A percentile compares a stretch with the other conserved stretches of the same genome.
phyloP scores from a whole-genome alignment of 2,113 vertebrate species.

The Myocastor coypus region DNA sequence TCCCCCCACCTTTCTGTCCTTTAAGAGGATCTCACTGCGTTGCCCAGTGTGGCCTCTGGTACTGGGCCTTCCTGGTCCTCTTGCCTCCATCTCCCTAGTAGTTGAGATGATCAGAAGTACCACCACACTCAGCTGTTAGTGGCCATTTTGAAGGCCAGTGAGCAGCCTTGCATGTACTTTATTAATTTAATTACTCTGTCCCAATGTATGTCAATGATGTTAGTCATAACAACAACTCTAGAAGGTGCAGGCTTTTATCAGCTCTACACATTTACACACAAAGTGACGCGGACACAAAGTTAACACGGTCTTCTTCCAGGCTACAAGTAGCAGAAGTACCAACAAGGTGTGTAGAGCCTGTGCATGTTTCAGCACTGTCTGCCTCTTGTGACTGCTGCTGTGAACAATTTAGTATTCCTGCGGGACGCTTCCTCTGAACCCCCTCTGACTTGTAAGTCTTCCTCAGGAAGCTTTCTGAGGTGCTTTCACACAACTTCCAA shows the following conservation, averaged over 20 bases:
- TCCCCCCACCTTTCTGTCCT: neutral
- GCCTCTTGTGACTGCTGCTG: neutral
- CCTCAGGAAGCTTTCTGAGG: neutral
- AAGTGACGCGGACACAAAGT: neutral
- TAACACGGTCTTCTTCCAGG: neutral
- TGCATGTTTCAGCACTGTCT: neutral
- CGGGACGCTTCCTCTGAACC: neutral
- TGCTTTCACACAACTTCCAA: neutral
- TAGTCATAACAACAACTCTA: neutral
- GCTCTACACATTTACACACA: neutral
- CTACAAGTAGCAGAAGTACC: neutral
- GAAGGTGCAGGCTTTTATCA: neutral
- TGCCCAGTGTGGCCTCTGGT: neutral
- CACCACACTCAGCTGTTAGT: neutral
- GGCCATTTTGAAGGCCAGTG: neutral
- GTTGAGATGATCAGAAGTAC: neutral
- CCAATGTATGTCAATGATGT: neutral
- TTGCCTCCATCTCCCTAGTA: neutral
- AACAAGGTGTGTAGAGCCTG: neutral
- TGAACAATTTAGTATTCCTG: neutral
- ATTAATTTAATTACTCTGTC: neutral
- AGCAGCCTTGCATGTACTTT: neutral
- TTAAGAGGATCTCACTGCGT: neutral
- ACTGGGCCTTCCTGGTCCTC: neutral
- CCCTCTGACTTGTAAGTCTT: neutral